These are phyloP conservation scores for Drosophila monieri DNA, from an alignment of 2,888 invertebrate species.

Conservation along the genomic window DNA sequence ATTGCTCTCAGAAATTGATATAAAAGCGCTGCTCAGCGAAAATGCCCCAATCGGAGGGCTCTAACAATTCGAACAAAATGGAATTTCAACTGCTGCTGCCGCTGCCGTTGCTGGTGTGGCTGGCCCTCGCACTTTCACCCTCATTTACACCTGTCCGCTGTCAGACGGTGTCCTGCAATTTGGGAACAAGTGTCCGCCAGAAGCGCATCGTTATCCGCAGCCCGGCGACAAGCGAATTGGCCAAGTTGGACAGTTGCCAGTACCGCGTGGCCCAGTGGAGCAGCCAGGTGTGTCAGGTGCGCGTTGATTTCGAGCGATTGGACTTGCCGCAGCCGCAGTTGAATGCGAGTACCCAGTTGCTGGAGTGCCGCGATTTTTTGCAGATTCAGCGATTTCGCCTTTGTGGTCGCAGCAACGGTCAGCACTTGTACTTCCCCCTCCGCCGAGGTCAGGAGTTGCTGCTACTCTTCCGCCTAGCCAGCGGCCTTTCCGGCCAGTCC, in stretches of 20 bases:
- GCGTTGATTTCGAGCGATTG: conserved; percentile 77
- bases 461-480: conserved; percentile 85
- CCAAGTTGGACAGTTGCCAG: conserved; percentile 60
- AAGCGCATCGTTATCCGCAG: conserved; percentile 80
- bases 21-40: conserved; percentile 29
- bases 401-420: conserved; percentile 87
- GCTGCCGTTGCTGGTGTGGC: conserved; percentile 20
- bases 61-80: conserved; percentile 43
- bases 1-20: conserved; percentile 39
- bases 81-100: conserved; percentile 29
- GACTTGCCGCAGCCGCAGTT: conserved; percentile 74
- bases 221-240: conserved; percentile 55
- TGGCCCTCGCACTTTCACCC: conserved; percentile 6
- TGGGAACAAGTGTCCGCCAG: conserved; percentile 52
- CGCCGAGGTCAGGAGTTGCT: conserved; percentile 71
- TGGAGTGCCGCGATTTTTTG: conserved; percentile 75
- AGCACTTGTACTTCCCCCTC: conserved; percentile 85
- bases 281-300: conserved; percentile 76
- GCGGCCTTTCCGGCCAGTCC: conserved; percentile 71
- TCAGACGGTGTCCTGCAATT: conserved; percentile 74
- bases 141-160: conserved; percentile 17
- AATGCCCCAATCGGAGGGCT: conserved; percentile 51
- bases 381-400: conserved; percentile 81
- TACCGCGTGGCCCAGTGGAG: conserved; percentile 75
- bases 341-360: conserved; percentile 49